These are phyloP conservation scores for Drosophila kohkoa DNA, from an alignment of 1,140 invertebrate species.

Conservation along the genomic window DNA sequence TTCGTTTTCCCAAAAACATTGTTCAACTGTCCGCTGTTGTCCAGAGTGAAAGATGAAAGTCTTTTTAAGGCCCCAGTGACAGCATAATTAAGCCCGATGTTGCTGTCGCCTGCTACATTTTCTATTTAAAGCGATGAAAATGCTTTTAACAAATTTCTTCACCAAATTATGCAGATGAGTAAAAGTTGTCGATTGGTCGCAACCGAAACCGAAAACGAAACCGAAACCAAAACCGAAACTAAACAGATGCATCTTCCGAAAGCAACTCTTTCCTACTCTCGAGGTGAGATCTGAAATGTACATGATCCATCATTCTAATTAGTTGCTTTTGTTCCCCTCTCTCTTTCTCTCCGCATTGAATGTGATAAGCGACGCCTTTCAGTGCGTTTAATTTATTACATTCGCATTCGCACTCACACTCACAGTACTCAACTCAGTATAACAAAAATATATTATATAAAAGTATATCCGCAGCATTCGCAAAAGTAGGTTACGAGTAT, in stretches of 20 bases:
- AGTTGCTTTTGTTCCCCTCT: constrained; percentile 26
- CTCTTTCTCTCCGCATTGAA: neutral
- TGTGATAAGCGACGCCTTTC: constrained; percentile 15
- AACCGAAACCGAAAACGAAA: neutral
- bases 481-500: constrained; percentile 11
- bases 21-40: constrained; percentile 15
- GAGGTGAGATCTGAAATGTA: constrained; percentile 28
- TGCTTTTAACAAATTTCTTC: constrained; percentile 65
- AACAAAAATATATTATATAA: neutral
- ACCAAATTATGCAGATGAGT: constrained; percentile 73
- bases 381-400: constrained; percentile 14
- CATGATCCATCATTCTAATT: constrained; percentile 42
- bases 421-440: neutral
- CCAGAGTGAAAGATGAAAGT: constrained; percentile 76
- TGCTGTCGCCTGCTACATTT: constrained; percentile 42
- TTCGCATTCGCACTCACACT: neutral
- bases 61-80: constrained; percentile 74
- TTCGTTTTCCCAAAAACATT: constrained; percentile 31
- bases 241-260: constrained; percentile 30
- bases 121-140: constrained; percentile 68
- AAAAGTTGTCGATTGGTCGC: constrained; percentile 56
- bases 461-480: constrained; percentile 9
- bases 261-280: neutral
- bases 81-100: constrained; percentile 76
- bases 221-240: constrained; percentile 8